Evolutionary conservation across 2,888 invertebrate genomes (phyloP).

Genomic region (Aplocera efformata): DNA sequence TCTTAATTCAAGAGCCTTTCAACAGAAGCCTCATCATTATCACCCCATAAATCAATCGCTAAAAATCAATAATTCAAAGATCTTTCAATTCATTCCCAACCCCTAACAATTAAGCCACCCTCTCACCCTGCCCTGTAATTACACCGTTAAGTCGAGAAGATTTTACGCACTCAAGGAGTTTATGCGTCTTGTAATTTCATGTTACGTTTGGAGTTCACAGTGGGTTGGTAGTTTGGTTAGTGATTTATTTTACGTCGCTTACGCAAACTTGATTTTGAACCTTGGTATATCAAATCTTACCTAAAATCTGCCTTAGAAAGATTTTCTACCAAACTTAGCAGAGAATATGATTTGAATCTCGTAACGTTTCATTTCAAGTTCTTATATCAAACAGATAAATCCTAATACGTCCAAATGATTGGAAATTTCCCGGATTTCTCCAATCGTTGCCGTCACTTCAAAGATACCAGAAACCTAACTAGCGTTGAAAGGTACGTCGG

Average conservation of each 20-base stretch:
- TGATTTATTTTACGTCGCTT: slow-evolving; percentile 15
- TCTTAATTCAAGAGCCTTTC: not conserved
- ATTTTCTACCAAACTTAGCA: no score
- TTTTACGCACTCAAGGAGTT: slow-evolving; percentile 64
- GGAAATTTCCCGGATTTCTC: no score
- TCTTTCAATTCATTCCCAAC: slow-evolving; percentile 49
- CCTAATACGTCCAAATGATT: no score
- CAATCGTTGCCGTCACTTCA: not conserved
- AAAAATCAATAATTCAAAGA: slow-evolving; percentile 55
- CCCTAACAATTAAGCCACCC: slow-evolving; percentile 63
- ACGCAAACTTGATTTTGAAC: slow-evolving; percentile 6
- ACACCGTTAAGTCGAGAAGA: slow-evolving; percentile 66
- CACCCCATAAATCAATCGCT: slow-evolving; percentile 35
- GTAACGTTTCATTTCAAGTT: no score
- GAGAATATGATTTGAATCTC: no score
- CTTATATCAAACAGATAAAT: no score
- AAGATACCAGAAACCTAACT: not conserved
- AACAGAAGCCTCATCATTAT: not conserved
- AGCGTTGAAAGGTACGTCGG: slow-evolving; percentile 18
- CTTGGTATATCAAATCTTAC: not conserved
- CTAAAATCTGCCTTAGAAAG: not conserved
- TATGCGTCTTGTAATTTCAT: slow-evolving; percentile 48
- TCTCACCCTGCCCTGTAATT: slow-evolving; percentile 55
- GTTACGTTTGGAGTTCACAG: slow-evolving; percentile 34
- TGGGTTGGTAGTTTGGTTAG: slow-evolving; percentile 24